Base-by-base conservation (phyloP, 2,113 vertebrate species). In the Callipepla squamata region DNA sequence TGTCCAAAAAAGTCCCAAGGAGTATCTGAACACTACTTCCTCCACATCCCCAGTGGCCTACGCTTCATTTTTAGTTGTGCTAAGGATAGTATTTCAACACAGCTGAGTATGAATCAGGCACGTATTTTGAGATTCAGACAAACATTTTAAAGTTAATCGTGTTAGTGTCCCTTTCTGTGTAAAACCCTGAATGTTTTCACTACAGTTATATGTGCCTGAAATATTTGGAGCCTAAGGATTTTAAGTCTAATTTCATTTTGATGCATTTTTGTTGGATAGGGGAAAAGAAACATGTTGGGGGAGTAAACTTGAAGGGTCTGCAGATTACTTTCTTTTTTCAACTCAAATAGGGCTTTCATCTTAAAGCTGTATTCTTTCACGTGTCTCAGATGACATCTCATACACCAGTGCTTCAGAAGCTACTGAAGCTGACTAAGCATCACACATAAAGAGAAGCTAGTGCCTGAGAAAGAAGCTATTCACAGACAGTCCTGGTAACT, bases 371-470 rank as follows among this genome's bases (percentile, higher is more conserved):
- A 1, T 80, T 65, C 40, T 65, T 88, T 66, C 40, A 53, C n/a
- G 36, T 51, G 40, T 53, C 25, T 91, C 53, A 51, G 21, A 2
- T 30, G 40, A 13, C n/a, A 7, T 50, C 85, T 85, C 36, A 1
- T 25, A 17, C 9, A 3, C 23, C 73, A 6, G 58, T 79, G 73
- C 45, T 65, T 42, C 78, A 38, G 20, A 53, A 61, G 50, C 40
- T 47, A 3, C 80, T 78, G 45, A 48, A 69, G 73, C 34, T 88
- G 73, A 51, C 53, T 66, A 7, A 94, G 82, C 17, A 26, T 85
- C 30, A 59, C 28, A 2, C 1, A 9, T 19, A 4, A 45, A 62
- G 80, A 78, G 58, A 68, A 0, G 0, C 47, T 51, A 47, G 45
- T 40, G 47, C 58, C 75, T 66, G 85, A 86, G 25, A 47, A 67